phyloP scores from a whole-genome alignment of 2,797 vertebrate genomes.

The Pelodytes ibericus region DNA sequence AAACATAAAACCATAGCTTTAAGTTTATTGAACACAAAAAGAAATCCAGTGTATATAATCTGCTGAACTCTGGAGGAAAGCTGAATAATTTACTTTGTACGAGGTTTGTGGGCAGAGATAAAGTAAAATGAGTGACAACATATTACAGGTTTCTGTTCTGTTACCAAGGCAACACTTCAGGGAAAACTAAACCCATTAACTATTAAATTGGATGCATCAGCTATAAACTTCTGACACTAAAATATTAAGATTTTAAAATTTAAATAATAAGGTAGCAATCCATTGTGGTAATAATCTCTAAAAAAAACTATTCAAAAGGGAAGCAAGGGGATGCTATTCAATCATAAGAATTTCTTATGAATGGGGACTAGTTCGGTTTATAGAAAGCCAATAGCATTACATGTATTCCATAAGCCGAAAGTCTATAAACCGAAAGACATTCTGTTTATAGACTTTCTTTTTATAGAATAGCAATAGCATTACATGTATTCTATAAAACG shows the following conservation, averaged over 20 bases:
- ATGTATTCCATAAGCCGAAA: too few relatives aligned
- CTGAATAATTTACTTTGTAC: conserved; percentile 17
- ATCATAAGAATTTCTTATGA: too few relatives aligned
- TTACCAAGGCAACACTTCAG: conserved; percentile 45
- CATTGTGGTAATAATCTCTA: not conserved
- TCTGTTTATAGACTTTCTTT: too few relatives aligned
- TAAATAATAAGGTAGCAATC: not conserved
- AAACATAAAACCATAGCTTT: conserved; percentile 4
- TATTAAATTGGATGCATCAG: conserved; percentile 34
- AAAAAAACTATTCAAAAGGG: not conserved
- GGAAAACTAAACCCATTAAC: conserved; percentile 38
- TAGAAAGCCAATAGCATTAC: too few relatives aligned
- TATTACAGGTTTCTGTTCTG: conserved; percentile 35
- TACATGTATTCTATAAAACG: too few relatives aligned
- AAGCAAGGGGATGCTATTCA: too few relatives aligned
- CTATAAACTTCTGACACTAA: conserved; percentile 6
- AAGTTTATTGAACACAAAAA: conserved; percentile 5
- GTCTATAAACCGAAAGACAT: too few relatives aligned
- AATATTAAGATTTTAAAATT: not conserved
- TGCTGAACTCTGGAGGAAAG: conserved; percentile 11
- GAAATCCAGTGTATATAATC: conserved; percentile 22
- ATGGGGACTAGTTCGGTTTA: too few relatives aligned
- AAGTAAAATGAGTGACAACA: conserved; percentile 43
- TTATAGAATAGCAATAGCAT: too few relatives aligned
- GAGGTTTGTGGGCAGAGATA: conserved; percentile 24